Evolutionary conservation across 1,140 invertebrate genomes (phyloP).

Genomic region (Alviniconcha marisindica): DNA sequence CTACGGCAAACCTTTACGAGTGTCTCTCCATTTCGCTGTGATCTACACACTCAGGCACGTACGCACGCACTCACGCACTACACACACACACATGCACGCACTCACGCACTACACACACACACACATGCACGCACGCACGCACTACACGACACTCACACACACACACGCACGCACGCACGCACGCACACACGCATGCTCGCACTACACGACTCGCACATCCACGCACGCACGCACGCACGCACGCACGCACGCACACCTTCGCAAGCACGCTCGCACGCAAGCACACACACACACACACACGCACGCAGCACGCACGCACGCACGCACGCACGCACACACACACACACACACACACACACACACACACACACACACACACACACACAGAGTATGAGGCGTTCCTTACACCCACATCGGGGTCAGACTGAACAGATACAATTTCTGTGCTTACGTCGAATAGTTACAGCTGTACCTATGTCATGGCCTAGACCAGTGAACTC

Average conservation of each 20-base stretch:
- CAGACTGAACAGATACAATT: no score
- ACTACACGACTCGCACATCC: not conserved
- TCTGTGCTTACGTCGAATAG: no score
- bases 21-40: not conserved
- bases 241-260: constrained; percentile 39
- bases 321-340: not conserved
- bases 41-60: not conserved
- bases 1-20: not conserved
- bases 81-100: no score
- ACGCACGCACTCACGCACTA: not conserved
- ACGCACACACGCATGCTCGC: not conserved
- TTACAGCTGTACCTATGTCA: no score
- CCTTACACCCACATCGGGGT: no score
- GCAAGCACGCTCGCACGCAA: not conserved
- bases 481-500: no score
- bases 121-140: not conserved
- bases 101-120: not conserved
- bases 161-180: not conserved
- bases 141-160: not conserved
- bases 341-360: not conserved
- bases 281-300: constrained; percentile 1
- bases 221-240: not conserved
- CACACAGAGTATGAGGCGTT: no score
- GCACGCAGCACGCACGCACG: not conserved
- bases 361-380: not conserved